Base-by-base conservation (phyloP, 1,140 invertebrate genomes). In the Drosophila watanabei region DNA sequence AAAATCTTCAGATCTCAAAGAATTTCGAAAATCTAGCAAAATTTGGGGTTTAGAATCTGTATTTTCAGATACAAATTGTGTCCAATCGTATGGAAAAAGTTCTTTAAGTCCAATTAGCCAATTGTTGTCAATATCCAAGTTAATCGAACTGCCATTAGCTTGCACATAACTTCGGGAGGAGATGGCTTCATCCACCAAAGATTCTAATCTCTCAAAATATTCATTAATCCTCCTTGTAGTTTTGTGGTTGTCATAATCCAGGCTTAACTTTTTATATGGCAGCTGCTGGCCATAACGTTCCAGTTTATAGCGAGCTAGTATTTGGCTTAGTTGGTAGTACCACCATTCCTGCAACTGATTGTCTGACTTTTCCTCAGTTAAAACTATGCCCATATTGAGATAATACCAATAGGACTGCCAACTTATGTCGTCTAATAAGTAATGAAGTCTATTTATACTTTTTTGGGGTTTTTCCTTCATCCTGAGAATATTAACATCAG, bases 321-420 rank as follows among this genome's bases (percentile, higher is more conserved):
- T 28, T 51, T 87, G 83, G 3, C 45, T 41, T 28, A 87, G 9
- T 48, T 82, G 65, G 51, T 49, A 73, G 33, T 82, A 86, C 30
- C 60, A 82, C 75, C 79, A 87, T 14, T 84, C 81, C 10, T 48
- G 66, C 0, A 83, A 30, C 13, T 72, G 9, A 20, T 58, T 30
- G 9, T 58, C 18, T 8, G 56, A n/a, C 2, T 51, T 49, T 5
- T 57, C n/a, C 4, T 69, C 54, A 10, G 41, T 52, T 4, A 80
- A 46, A 9, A 32, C 43, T 18, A 82, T 30, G 16, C 68, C 84
- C 64, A 82, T 69, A 14, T 88, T 88, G 20, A 87, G 18, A 14
- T 82, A 82, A 46, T 86, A 82, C 83, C 84, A 86, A 39, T 86
- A 80, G 0, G 76, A 45, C 10, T 52, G 49, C 84, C 83, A 88